Evolutionary conservation across 1,140 invertebrate species (phyloP).

Genomic region (Drosophila lini): DNA sequence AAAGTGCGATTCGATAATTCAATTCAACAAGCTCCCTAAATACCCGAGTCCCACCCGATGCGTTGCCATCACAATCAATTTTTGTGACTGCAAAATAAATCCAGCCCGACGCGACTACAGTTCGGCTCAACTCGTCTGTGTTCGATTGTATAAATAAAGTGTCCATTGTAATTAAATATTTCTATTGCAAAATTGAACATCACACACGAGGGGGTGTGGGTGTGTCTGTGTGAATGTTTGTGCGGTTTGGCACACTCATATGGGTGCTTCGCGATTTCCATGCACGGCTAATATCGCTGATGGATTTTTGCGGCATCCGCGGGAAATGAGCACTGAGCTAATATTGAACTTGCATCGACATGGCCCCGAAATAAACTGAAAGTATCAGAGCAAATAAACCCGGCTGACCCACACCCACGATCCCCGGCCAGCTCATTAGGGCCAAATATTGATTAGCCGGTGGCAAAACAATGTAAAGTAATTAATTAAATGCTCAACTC

Average conservation of each 20-base stretch:
- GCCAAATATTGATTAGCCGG: slow-evolving; percentile 1
- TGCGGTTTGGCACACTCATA: slow-evolving; percentile 4
- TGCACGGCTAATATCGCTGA: slow-evolving; percentile 21
- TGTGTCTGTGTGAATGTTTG: background rate
- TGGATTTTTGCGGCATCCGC: slow-evolving; percentile 37
- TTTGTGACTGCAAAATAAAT: slow-evolving; percentile 34
- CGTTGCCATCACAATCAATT: slow-evolving; percentile 42
- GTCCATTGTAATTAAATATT: slow-evolving; percentile 78
- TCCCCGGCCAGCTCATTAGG: slow-evolving; percentile 29
- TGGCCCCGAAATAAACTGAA: slow-evolving; percentile 40
- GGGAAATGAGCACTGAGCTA: slow-evolving; percentile 46
- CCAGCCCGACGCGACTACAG: slow-evolving; percentile 8
- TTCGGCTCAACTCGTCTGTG: slow-evolving; percentile 3
- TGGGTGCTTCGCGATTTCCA: slow-evolving; percentile 10
- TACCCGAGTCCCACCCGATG: slow-evolving; percentile 1
- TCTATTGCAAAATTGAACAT: slow-evolving; percentile 57
- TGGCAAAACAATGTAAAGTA: slow-evolving; percentile 6
- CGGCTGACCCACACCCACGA: slow-evolving; percentile 3
- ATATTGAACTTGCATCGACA: slow-evolving; percentile 46
- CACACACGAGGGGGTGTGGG: slow-evolving; percentile 15
- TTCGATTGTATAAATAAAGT: slow-evolving; percentile 61
- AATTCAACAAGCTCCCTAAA: background rate
- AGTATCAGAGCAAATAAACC: slow-evolving; percentile 33
- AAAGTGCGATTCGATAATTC: slow-evolving; percentile 28
- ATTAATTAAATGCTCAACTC: slow-evolving; percentile 8